phyloP scores from a whole-genome alignment of 2,888 invertebrate species.

The Drosophila flavopinicola region DNA sequence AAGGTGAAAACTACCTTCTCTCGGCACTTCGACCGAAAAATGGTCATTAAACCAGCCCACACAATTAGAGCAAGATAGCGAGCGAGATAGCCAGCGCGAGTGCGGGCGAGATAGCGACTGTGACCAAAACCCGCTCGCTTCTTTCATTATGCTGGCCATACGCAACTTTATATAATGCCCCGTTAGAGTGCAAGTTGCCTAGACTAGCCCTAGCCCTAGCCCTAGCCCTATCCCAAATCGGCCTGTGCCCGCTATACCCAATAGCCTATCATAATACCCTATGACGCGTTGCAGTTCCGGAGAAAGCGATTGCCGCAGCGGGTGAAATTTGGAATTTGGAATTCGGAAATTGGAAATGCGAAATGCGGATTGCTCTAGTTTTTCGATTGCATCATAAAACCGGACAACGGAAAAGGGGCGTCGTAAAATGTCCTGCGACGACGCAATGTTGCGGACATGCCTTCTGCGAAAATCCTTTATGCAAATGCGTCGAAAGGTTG shows the following conservation, averaged over 20 bases:
- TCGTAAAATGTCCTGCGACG: constrained; percentile 44
- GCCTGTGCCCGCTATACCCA: background rate
- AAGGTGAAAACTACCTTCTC: constrained; percentile 23
- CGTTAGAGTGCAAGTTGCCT: constrained; percentile 40
- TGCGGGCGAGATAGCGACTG: background rate
- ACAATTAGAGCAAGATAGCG: constrained; percentile 10
- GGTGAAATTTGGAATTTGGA: constrained; percentile 51
- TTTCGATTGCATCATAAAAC: constrained; percentile 69
- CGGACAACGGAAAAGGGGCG: constrained; percentile 18
- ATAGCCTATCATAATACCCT: constrained; percentile 6
- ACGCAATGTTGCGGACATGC: constrained; percentile 65
- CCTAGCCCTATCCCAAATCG: no score
- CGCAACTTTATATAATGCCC: constrained; percentile 67
- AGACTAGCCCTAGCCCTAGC: constrained; percentile 7
- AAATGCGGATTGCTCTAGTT: constrained; percentile 41
- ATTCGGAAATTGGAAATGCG: constrained; percentile 19
- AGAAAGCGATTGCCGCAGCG: constrained; percentile 57
- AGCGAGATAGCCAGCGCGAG: background rate
- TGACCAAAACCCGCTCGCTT: constrained; percentile 57
- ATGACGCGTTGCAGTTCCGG: constrained; percentile 40
- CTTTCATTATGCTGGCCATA: constrained; percentile 33
- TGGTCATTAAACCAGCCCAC: constrained; percentile 29
- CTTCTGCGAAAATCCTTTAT: constrained; percentile 66
- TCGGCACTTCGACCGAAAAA: constrained; percentile 32
- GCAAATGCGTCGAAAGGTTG: constrained; percentile 60